Conservation (phyloP, 2,888 invertebrate genomes). For the Drosophila longiperda region DNA sequence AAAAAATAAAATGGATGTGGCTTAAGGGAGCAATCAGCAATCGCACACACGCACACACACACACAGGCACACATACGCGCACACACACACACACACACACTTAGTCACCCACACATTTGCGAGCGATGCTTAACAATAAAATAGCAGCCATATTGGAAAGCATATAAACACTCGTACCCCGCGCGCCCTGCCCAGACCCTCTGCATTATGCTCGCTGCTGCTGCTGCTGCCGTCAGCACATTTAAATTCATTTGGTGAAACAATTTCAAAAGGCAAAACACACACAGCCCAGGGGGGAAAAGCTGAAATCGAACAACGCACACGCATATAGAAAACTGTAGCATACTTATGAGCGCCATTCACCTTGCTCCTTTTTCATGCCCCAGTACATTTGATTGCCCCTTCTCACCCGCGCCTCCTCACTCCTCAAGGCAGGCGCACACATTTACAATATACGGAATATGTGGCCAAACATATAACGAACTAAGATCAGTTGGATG, state of each 20-base stretch:
- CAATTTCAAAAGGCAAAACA: slow-evolving; percentile 61
- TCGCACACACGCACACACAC: not conserved
- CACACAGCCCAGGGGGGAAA: slow-evolving; percentile 26
- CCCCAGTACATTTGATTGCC: slow-evolving; percentile 68
- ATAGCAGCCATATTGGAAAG: slow-evolving; percentile 57
- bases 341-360: slow-evolving; percentile 74
- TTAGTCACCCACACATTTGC: slow-evolving; percentile 16
- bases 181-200: not conserved
- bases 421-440: slow-evolving; percentile 16
- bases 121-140: slow-evolving; percentile 53
- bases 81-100: slow-evolving; percentile 12
- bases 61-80: not conserved
- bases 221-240: slow-evolving; percentile 69
- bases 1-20: slow-evolving; percentile 64
- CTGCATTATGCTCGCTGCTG: not conserved
- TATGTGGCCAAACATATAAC: slow-evolving; percentile 51
- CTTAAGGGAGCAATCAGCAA: slow-evolving; percentile 78
- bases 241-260: slow-evolving; percentile 77
- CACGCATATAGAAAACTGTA: slow-evolving; percentile 53
- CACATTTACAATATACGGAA: slow-evolving; percentile 22
- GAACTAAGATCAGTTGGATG: slow-evolving; percentile 69
- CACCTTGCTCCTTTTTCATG: slow-evolving; percentile 54
- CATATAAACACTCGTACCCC: slow-evolving; percentile 35
- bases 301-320: slow-evolving; percentile 23
- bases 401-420: not conserved